A percentile compares a stretch with the other conserved stretches of the same genome.
Conservation (phyloP, 2,888 invertebrate genomes). For the Drosophila rubida region DNA sequence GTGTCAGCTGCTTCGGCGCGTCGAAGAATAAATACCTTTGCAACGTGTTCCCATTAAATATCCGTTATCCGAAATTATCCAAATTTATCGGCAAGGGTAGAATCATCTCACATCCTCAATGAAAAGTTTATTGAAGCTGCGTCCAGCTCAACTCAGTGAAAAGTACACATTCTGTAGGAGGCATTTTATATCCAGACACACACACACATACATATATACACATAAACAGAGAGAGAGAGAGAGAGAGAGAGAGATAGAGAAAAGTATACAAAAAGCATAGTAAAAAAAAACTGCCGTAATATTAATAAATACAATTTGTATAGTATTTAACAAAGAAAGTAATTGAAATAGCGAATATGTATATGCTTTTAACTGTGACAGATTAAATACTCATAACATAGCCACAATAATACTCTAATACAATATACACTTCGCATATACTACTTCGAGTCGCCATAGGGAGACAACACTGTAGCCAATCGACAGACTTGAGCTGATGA, state of each 20-base stretch:
- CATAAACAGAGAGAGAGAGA: not conserved
- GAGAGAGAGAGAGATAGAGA: slow-evolving; percentile 1
- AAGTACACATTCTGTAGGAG: slow-evolving; percentile 13
- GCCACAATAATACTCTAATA: slow-evolving; percentile 1
- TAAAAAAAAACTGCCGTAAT: slow-evolving; percentile 56
- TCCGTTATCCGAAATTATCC: not conserved
- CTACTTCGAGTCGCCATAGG: not conserved
- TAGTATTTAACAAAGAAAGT: slow-evolving; percentile 29
- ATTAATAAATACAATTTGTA: slow-evolving; percentile 40
- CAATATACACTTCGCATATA: not conserved
- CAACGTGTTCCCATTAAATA: not conserved
- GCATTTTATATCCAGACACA: slow-evolving; percentile 4
- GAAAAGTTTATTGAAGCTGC: not conserved
- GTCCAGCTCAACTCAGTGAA: slow-evolving; percentile 1
- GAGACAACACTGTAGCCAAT: not conserved
- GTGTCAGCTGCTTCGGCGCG: not conserved
- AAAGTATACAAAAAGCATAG: slow-evolving; percentile 22
- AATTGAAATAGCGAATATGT: slow-evolving; percentile 13
- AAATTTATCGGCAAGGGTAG: not conserved
- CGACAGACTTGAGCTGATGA: not conserved
- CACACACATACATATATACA: not conserved
- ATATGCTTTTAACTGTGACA: slow-evolving; percentile 33
- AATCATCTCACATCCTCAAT: not conserved
- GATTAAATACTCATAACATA: not conserved
- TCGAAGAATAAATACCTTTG: slow-evolving; percentile 3